Evolutionary conservation across 30 jellyfish, hydroid and myxozoan species (phyloP), one percentile per base, ranked within the genome.

Genomic region (Aurelia aurita): DNA sequence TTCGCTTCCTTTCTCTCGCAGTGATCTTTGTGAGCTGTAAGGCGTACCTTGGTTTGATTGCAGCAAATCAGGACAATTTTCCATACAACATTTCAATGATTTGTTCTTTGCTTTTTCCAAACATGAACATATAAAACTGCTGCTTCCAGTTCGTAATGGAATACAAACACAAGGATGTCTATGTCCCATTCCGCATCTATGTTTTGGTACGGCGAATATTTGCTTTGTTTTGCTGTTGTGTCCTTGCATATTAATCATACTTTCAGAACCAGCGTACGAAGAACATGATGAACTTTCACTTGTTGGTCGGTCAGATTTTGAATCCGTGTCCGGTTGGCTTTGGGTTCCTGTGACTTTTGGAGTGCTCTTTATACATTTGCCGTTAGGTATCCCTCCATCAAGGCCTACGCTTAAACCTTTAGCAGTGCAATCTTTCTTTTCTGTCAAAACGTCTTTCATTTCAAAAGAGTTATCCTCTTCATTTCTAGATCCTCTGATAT

Each of bases 131-230:
- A 77, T 87, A 43, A 87, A 87, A 44, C 90, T 87, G 82, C 74
- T 87, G 90, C 81, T 77, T 6, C 96, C 96, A 25, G 96, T 88
- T 21, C 97, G 58, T 20, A 44, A 39, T 2, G 92, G 97, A 35
- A 58, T 72, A 45, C 97, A 89, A n/a, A 71, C 69, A 39, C 97
- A 89, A 2, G 92, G 53, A 55, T 89, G 97, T 26, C 25, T 34
- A 44, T 83, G 97, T 1, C 97, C 97, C 72, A 79, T 59, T 21
- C 91, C 97, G 60, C 95, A 90, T 26, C 92, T 29, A 69, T 90
- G 95, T 57, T 62, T 53, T 46, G 97, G 97, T 4, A 83, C 79
- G 39, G 91, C 88, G 43, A 72, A 77, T 27, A 87, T 76, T 47
- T 87, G 96, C 51, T 87, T 76, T 25, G 60, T 76, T 3, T 16